These are phyloP conservation scores for Barnardius zonarius DNA, from an alignment of 2,113 vertebrate species.

Conservation along the genomic window DNA sequence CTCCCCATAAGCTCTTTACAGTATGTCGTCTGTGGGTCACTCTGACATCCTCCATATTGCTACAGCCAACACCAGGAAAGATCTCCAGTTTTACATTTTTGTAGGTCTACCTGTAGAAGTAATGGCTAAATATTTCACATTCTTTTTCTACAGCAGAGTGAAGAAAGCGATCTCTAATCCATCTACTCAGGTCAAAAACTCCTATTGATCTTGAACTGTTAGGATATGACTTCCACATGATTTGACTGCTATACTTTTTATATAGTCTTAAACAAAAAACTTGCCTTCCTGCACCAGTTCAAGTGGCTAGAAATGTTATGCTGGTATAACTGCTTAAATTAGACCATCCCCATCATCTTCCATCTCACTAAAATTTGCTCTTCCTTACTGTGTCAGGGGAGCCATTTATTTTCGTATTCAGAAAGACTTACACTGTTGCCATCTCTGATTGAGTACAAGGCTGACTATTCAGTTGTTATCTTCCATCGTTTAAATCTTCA, in stretches of 20 bases:
- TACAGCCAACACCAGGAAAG: neutral
- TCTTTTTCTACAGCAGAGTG: neutral
- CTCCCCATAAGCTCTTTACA: neutral
- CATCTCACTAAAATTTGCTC: neutral
- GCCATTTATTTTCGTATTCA: slow-evolving; percentile 5
- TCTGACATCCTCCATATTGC: neutral
- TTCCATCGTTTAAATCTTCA: slow-evolving; percentile 32
- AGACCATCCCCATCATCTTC: neutral
- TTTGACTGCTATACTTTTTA: neutral
- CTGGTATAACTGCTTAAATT: neutral
- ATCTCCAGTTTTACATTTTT: neutral
- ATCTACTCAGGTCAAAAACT: neutral
- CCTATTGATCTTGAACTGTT: neutral
- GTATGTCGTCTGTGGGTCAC: neutral
- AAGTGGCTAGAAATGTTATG: neutral
- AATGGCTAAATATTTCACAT: neutral
- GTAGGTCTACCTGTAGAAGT: neutral
- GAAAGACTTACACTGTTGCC: neutral
- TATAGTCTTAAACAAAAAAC: neutral
- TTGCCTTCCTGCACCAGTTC: neutral
- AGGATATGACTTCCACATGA: neutral
- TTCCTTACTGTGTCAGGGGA: neutral
- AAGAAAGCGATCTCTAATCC: neutral
- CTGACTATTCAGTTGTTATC: slow-evolving; percentile 23
- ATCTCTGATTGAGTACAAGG: neutral